Conservation (phyloP, 64 coral and sea anemone species). For the Montipora capricornis region DNA sequence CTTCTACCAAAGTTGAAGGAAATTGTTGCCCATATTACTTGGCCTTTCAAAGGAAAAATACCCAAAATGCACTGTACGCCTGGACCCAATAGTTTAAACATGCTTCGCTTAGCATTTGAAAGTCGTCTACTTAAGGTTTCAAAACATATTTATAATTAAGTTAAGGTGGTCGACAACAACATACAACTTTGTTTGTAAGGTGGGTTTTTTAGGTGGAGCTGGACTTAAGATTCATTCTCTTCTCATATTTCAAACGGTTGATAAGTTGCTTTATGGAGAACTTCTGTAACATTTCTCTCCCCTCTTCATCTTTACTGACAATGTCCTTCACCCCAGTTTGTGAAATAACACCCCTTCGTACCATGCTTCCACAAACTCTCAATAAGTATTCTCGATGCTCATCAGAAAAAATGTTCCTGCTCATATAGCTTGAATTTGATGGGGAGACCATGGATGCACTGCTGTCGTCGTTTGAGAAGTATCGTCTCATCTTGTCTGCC, state of each 20-base stretch:
- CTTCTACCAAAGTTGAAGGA: too few relatives aligned
- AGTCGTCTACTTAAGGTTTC: too few relatives aligned
- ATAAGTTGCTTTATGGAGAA: conserved; percentile 14
- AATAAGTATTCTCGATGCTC: conserved; percentile 10
- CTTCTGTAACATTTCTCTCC: conserved; percentile 44
- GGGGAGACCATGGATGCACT: not conserved
- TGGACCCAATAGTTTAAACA: too few relatives aligned
- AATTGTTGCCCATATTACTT: too few relatives aligned
- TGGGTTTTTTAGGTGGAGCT: not conserved
- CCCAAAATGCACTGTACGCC: too few relatives aligned
- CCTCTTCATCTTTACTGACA: conserved; percentile 27
- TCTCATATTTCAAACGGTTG: conserved; percentile 26
- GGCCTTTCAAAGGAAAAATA: too few relatives aligned
- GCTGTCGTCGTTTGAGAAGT: not conserved
- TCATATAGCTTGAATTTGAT: conserved; percentile 41
- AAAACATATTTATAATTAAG: too few relatives aligned
- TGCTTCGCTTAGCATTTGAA: too few relatives aligned
- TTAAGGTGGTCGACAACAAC: too few relatives aligned
- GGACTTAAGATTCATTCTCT: not conserved
- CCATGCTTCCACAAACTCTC: not conserved
- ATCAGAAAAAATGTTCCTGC: conserved; percentile 45
- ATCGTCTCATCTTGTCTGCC: conserved; percentile 7
- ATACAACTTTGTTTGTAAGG: too few relatives aligned
- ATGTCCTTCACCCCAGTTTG: not conserved
- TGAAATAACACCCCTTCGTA: conserved; percentile 23